Conservation (phyloP, 2,797 vertebrate species). For the Rachycentron canadum region DNA sequence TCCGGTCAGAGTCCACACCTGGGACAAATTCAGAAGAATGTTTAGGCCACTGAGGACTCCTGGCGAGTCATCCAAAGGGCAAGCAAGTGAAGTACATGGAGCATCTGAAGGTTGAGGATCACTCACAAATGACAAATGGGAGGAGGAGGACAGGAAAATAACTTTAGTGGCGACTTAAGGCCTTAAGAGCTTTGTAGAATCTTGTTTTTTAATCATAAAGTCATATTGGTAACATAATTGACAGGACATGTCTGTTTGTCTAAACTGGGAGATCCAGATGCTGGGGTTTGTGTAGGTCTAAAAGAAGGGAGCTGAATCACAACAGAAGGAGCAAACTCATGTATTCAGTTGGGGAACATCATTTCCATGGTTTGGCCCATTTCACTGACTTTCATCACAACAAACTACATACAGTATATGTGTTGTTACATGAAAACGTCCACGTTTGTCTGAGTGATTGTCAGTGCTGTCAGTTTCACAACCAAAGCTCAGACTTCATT, state of each 20-base stretch:
- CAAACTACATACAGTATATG: too few relatives aligned
- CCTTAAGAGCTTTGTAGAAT: slow-evolving; percentile 10
- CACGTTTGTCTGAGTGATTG: slow-evolving; percentile 56
- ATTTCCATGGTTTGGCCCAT: background rate
- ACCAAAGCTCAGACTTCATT: slow-evolving; percentile 52
- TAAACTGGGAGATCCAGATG: background rate
- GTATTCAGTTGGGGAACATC: background rate
- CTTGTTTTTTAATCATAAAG: slow-evolving; percentile 40
- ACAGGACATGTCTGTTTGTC: slow-evolving; percentile 47
- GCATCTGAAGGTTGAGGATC: slow-evolving; percentile 50
- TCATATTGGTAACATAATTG: slow-evolving; percentile 31
- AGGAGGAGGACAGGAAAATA: slow-evolving; percentile 31
- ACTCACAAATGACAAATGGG: slow-evolving; percentile 44
- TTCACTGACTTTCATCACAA: background rate
- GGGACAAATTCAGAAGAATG: slow-evolving; percentile 78
- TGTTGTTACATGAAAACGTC: slow-evolving; percentile 9
- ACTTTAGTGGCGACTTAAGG: slow-evolving; percentile 21
- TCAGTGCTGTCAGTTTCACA: slow-evolving; percentile 67
- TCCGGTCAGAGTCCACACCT: slow-evolving; percentile 77
- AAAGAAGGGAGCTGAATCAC: background rate
- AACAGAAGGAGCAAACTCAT: slow-evolving; percentile 2
- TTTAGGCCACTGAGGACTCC: slow-evolving; percentile 68
- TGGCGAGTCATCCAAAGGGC: slow-evolving; percentile 71
- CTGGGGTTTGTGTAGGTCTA: slow-evolving; percentile 2
- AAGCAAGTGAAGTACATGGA: slow-evolving; percentile 64